Evolutionary conservation across 2,113 vertebrate genomes (phyloP), one percentile per base, ranked within the genome.

Genomic region (Otolemur garnettii): DNA sequence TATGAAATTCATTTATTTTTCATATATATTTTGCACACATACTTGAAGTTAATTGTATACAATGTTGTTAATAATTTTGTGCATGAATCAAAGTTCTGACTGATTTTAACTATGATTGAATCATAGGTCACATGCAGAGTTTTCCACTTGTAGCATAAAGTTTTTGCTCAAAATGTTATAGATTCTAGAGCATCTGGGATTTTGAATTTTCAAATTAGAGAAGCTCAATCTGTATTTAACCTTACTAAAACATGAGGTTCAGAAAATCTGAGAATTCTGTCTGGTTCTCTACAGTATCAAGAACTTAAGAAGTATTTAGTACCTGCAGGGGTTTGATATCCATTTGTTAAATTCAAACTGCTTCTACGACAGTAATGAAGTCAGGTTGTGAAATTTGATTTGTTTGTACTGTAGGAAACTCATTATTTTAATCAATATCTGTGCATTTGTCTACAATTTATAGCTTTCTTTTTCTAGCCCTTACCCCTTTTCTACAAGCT

Each of bases 241-340:
- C 30, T 71, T 33, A 88, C 17, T 71, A 92, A 90, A 88, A 66
- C 68, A 19, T 5, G 33, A 7, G 10, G 0, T 42, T 79, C n/a
- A 38, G 22, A 30, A 80, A 91, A 69, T 3, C 4, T 28, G 1
- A 0, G 19, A 42, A 55, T 92, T 93, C 30, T 74, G 5, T 60
- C 10, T 64, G 60, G 60, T 26, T 78, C 18, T 64, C 6, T 79
- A 22, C 28, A 28, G 7, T 68, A 66, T 55, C 7, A 28, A 90
- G 17, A 15, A 80, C 12, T 68, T 42, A 91, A 69, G 42, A 3
- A 28, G 2, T 42, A 8, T 68, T 28, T 80, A 64, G 1, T 11
- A 80, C 4, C 11, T 2, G 0, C 0, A 42, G 79, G 21, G 3
- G 0, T 2, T 69, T 45, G 53, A 14, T 14, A 50, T 14, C 0